Base-by-base conservation (phyloP, 2,113 vertebrate genomes). In the Urocynchramus pylzowi region DNA sequence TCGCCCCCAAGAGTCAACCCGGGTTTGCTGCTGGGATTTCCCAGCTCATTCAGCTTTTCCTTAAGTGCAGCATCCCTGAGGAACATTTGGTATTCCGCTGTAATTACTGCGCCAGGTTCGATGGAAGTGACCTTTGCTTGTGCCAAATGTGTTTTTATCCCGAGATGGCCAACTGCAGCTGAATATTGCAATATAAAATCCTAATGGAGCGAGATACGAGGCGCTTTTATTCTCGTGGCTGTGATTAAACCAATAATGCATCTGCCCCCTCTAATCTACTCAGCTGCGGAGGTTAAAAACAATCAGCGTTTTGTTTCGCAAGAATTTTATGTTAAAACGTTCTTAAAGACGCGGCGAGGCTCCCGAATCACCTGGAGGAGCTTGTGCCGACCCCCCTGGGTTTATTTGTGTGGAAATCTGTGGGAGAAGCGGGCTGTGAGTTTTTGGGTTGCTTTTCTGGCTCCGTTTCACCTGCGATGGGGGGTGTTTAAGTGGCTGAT, bases 151-250 rank as follows among this genome's bases (percentile, higher is more conserved):
- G 39, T 4, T 76, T 87, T 64, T 63, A 17, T 33, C 39, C 49
- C 1, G 23, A n/a, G 39, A 18, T 19, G 39, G 28, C 1, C 10
- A 50, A 4, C 21, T 50, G 6, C 6, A 47, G 56, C n/a, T 3
- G 37, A 18, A 24, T 57, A 5, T 21, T 53, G 84, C 47, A 16
- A 27, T 24, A 14, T 26, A 23, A 69, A 65, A 73, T 22, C n/a
- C 59, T 35, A 45, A 56, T 4, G 57, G 74, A 24, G 35, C 3
- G 10, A 41, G 33, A 5, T 21, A 11, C 0, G 8, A 2, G 10
- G 20, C 1, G 26, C 24, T 96, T 56, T 31, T 7, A 7, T 20
- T 44, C 88, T 60, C 13, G 3, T 5, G 35, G 19, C 30, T 10
- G 35, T 12, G 45, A n/a, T 74, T 60, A 81, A 88, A 64, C 80